Percentiles rank a stretch among this genome's conserved stretches.
Conservation (phyloP, 2,113 vertebrate species). For the Lutjanus erythropterus region DNA sequence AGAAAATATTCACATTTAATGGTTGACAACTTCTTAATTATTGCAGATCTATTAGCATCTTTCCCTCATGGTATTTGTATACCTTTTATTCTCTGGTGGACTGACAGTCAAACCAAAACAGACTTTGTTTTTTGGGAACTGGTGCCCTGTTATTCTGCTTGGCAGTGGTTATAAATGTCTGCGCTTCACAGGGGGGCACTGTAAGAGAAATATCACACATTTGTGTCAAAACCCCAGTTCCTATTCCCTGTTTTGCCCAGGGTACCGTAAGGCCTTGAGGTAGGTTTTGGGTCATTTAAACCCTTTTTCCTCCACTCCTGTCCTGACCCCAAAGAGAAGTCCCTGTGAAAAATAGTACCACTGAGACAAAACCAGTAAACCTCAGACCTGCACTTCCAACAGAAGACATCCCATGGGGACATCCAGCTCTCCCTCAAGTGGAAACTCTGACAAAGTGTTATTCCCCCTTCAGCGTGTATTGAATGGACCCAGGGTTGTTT, state of each 20-base stretch:
- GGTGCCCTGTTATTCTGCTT: conserved; percentile 31
- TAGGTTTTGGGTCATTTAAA: conserved; percentile 67
- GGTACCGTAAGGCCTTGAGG: conserved; percentile 51
- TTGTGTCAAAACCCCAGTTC: conserved; percentile 52
- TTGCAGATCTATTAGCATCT: no score
- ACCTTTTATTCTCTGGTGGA: background rate
- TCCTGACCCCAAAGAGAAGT: conserved; percentile 55
- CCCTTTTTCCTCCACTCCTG: conserved; percentile 57
- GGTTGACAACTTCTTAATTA: no score
- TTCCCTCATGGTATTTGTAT: conserved; percentile 4
- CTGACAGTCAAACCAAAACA: conserved; percentile 12
- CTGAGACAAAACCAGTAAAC: conserved; percentile 68
- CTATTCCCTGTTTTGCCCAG: conserved; percentile 31
- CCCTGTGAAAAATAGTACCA: conserved; percentile 65
- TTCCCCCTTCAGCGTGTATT: conserved; percentile 5
- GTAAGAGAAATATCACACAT: conserved; percentile 67
- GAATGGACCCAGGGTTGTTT: conserved; percentile 57
- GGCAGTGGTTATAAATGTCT: conserved; percentile 48
- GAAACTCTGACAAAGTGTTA: conserved; percentile 26
- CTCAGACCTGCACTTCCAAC: conserved; percentile 37
- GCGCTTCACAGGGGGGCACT: conserved; percentile 48
- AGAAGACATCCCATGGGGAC: conserved; percentile 45
- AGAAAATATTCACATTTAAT: no score
- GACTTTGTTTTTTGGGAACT: conserved; percentile 18
- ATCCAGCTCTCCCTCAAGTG: conserved; percentile 38